Evolutionary conservation across 2,888 invertebrate species (phyloP).

Genomic region (Mesodorylaimus sp.): DNA sequence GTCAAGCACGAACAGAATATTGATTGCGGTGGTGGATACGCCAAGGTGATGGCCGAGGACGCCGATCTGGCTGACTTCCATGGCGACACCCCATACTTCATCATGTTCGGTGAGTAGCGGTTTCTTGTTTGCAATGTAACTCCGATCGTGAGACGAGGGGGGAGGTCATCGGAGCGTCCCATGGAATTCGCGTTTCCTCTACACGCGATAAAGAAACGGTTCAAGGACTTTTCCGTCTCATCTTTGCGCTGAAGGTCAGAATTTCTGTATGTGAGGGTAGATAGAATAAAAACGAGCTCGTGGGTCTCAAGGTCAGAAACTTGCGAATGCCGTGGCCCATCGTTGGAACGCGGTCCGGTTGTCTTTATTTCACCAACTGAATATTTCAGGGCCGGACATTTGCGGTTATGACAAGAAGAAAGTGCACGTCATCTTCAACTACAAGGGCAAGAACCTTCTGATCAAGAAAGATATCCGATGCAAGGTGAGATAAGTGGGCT

Average conservation of each 20-base stretch:
- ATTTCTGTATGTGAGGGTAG: too few relatives aligned
- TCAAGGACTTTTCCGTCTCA: too few relatives aligned
- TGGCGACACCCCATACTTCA: slow-evolving; percentile 81
- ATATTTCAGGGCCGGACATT: slow-evolving; percentile 63
- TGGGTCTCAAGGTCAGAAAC: too few relatives aligned
- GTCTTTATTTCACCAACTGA: too few relatives aligned
- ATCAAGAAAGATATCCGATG: slow-evolving; percentile 97
- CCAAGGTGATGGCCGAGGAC: slow-evolving; percentile 45
- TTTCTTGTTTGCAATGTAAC: neutral
- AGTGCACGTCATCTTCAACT: slow-evolving; percentile 95
- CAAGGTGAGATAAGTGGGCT: slow-evolving; percentile 40
- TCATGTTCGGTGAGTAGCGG: slow-evolving; percentile 66
- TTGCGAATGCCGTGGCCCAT: too few relatives aligned
- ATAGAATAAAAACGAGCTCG: too few relatives aligned
- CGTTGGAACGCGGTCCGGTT: too few relatives aligned
- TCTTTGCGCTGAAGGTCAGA: too few relatives aligned
- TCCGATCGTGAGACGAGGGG: too few relatives aligned
- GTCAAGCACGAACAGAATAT: slow-evolving; percentile 99
- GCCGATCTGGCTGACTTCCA: slow-evolving; percentile 84
- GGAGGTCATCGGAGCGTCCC: too few relatives aligned
- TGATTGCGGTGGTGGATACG: slow-evolving; percentile 84
- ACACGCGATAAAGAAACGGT: neutral
- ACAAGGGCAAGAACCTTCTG: slow-evolving; percentile 89
- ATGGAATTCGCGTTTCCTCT: neutral
- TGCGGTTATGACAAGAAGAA: slow-evolving; percentile 98